These are phyloP conservation scores for Cephalopachus bancanus DNA, from an alignment of 2,797 vertebrate species.

Conservation along the genomic window DNA sequence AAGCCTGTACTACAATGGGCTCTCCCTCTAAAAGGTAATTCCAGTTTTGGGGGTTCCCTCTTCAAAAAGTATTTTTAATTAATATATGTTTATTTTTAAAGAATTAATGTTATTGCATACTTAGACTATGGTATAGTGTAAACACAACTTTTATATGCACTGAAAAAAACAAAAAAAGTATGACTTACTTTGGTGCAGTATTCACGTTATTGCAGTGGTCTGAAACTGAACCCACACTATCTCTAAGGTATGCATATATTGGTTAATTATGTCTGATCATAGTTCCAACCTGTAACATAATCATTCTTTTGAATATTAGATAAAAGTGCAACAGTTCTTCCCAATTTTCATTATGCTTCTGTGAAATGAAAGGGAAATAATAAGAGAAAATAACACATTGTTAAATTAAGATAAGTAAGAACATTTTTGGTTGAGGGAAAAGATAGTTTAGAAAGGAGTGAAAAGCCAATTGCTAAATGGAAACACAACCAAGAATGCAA, in stretches of 20 bases:
- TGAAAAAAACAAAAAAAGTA: neutral
- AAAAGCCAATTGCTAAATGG: neutral
- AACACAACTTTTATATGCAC: neutral
- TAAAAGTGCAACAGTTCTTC: slow-evolving; percentile 6
- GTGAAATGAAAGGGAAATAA: neutral
- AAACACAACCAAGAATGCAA: neutral
- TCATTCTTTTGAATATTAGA: neutral
- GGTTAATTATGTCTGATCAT: neutral
- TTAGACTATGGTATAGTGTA: neutral
- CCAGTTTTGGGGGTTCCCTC: no score
- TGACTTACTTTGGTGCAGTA: neutral
- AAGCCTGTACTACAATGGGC: no score
- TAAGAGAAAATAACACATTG: neutral
- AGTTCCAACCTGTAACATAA: neutral
- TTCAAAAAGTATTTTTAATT: neutral
- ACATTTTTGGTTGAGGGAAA: neutral
- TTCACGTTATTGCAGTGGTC: neutral
- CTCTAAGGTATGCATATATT: neutral
- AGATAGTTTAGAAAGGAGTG: neutral
- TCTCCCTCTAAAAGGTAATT: no score
- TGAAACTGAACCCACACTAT: neutral
- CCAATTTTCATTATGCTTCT: neutral
- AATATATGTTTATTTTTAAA: neutral
- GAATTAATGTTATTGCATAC: neutral
- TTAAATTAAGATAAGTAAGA: neutral